Percentiles rank a stretch among this genome's conserved stretches.
These are phyloP conservation scores for Sericinus montela DNA, from an alignment of 2,888 invertebrate species.

Conservation along the genomic window DNA sequence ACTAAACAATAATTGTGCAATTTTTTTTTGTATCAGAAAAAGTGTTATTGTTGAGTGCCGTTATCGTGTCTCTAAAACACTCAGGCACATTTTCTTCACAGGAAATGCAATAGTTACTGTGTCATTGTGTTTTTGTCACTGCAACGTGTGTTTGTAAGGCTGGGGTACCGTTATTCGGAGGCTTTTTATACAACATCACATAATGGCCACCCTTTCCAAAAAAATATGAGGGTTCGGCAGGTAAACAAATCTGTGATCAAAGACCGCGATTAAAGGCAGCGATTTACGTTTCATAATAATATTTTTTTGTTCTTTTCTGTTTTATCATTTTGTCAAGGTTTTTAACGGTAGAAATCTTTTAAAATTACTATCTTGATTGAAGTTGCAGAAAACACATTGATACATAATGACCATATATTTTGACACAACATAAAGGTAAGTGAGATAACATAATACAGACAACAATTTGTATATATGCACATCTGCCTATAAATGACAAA, in stretches of 20 bases:
- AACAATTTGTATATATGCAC: not conserved
- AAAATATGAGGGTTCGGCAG: constrained; percentile 56
- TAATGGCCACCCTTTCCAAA: constrained; percentile 72
- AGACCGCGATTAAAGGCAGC: constrained; percentile 53
- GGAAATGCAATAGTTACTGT: constrained; percentile 66
- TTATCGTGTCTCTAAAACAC: constrained; percentile 29
- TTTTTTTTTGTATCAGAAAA: constrained; percentile 4
- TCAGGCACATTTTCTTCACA: constrained; percentile 50
- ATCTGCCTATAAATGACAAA: constrained; percentile 1
- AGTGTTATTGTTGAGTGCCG: constrained; percentile 21
- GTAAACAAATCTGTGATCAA: constrained; percentile 70
- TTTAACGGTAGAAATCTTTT: constrained; percentile 52
- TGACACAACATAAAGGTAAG: too few relatives aligned
- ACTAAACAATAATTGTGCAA: constrained; percentile 7
- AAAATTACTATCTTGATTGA: constrained; percentile 8
- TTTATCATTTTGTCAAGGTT: constrained; percentile 45
- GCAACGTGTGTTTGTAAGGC: constrained; percentile 71
- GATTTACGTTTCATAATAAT: constrained; percentile 56
- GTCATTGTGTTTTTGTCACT: constrained; percentile 66
- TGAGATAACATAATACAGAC: not conserved
- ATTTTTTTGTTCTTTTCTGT: constrained; percentile 42
- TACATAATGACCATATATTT: not conserved
- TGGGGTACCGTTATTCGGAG: constrained; percentile 57
- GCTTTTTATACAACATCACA: constrained; percentile 51
- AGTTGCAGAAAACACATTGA: constrained; percentile 1